Conservation (phyloP, 2,888 invertebrate species). For the Euzophera pinguis region DNA sequence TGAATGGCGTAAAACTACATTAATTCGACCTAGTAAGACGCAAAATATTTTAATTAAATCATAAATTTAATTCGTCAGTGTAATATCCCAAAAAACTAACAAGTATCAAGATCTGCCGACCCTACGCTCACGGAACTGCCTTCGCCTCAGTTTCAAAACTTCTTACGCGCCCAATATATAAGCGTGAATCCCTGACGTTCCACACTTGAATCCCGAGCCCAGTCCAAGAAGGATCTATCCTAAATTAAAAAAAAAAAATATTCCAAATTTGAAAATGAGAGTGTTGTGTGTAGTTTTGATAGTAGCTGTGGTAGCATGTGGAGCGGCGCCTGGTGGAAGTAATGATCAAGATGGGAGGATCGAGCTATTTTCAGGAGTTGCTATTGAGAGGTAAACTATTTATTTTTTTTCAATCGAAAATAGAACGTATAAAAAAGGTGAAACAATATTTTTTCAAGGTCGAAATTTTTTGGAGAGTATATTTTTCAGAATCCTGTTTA, state of each 20-base stretch:
- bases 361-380: slow-evolving; percentile 67
- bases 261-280: slow-evolving; percentile 44
- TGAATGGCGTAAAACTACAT: no score
- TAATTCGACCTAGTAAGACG: no score
- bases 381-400: slow-evolving; percentile 63
- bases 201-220: slow-evolving; percentile 58
- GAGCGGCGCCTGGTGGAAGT: slow-evolving; percentile 52
- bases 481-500: no score
- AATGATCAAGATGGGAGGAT: slow-evolving; percentile 53
- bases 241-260: slow-evolving; percentile 18
- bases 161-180: slow-evolving; percentile 45
- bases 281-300: slow-evolving; percentile 56
- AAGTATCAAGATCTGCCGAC: slow-evolving; percentile 42
- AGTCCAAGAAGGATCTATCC: slow-evolving; percentile 38
- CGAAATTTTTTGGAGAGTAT: no score
- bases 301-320: slow-evolving; percentile 50
- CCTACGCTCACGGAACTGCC: slow-evolving; percentile 25
- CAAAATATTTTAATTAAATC: no score
- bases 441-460: no score
- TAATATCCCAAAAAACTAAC: neutral
- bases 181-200: slow-evolving; percentile 40
- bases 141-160: slow-evolving; percentile 31
- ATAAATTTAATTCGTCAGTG: no score
- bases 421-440: no score
- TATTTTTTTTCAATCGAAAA: neutral